phyloP scores from a whole-genome alignment of 2,797 vertebrate genomes.

The Mormyrus hasselquistii region DNA sequence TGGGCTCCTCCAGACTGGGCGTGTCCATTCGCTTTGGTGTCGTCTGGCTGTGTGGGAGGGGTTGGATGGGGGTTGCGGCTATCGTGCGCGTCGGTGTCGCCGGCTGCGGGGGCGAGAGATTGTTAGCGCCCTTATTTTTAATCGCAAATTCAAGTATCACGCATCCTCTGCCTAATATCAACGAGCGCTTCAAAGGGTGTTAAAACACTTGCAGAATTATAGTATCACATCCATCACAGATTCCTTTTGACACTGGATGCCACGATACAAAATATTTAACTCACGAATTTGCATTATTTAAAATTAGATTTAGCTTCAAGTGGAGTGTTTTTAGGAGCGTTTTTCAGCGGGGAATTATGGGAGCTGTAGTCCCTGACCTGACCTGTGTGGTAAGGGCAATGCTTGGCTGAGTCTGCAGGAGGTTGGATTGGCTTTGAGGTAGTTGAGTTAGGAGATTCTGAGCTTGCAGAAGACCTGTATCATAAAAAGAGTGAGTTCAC shows the following conservation, averaged over 20 bases:
- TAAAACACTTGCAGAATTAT: neutral
- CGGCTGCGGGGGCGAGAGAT: constrained; percentile 65
- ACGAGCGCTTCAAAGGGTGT: neutral
- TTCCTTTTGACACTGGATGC: neutral
- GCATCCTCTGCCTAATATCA: neutral
- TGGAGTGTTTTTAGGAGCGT: neutral
- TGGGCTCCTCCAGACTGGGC: constrained; percentile 95
- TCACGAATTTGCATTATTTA: neutral
- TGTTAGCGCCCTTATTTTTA: neutral
- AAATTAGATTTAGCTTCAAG: neutral
- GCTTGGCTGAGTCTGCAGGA: constrained; percentile 96
- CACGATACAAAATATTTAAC: neutral
- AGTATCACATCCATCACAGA: neutral
- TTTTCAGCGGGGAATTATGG: neutral
- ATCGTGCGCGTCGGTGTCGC: constrained; percentile 96
- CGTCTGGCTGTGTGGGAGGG: constrained; percentile 90
- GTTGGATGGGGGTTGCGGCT: constrained; percentile 84
- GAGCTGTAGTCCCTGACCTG: constrained; percentile 32
- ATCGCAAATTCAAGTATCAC: neutral
- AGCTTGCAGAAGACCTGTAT: constrained; percentile 88
- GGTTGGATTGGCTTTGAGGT: constrained; percentile 99
- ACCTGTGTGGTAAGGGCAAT: constrained; percentile 97
- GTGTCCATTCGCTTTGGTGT: constrained; percentile 96
- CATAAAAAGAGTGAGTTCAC: neutral
- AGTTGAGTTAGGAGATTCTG: constrained; percentile 97